Evolutionary conservation across 2,888 invertebrate genomes (phyloP), one percentile per base, ranked within the genome.

Genomic region (Platynereis dumerilii): DNA sequence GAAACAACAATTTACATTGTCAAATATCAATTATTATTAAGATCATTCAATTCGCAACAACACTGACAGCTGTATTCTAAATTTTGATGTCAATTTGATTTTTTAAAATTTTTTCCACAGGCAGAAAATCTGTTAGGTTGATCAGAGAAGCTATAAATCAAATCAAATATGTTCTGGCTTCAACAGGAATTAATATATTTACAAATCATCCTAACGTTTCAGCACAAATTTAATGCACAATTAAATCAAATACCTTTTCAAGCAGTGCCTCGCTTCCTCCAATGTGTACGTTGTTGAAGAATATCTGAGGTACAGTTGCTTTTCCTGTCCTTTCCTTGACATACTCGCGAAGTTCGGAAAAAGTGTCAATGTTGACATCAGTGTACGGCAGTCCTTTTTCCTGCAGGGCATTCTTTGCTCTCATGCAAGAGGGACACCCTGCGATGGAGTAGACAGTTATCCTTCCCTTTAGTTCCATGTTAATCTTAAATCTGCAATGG

Each of bases 241-340:
- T 34, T 12, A 34, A 7, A 5, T 7, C 34, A 34, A 7, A 69
- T 67, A 83, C 84, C 77, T 82, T 67, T 52, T 69, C 67, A 60
- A 83, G 78, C 1, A 85, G 73, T 28, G 82, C 80, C 17, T 78
- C 79, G 65, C 81, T 82, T 54, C 84, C 82, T 22, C 83, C 83
- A 48, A 85, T 76, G 66, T 82, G 79, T 26, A 71, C 71, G 39
- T 76, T 77, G 69, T 84, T 84, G 75, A 84, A 84, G 74, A 83
- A 85, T 28, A 85, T 81, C 69, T 85, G 85, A 0, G 85, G 85
- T 7, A 84, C 80, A 2, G 78, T 80, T 27, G 75, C 74, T 60
- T 75, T 81, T 22, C 76, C 78, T 1, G 81, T 78, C 48, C 75
- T 71, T 26, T 70, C 64, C 67, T 75, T 73, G 56, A 84, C 70